Percentiles rank a stretch among this genome's conserved stretches.
Conservation (phyloP, 2,888 invertebrate genomes). For the Alitta virens region DNA sequence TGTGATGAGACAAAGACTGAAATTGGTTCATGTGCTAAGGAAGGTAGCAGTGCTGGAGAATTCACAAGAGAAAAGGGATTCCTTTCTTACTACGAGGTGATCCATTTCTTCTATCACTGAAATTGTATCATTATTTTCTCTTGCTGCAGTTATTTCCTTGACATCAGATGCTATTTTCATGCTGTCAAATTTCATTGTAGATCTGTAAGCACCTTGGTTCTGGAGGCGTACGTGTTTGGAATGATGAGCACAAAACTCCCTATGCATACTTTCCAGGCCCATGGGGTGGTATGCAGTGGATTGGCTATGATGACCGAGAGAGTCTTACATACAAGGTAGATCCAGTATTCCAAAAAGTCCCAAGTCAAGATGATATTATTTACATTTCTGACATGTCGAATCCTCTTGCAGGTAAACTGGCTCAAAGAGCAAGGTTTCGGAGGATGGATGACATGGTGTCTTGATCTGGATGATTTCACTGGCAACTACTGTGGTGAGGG, state of each 20-base stretch:
- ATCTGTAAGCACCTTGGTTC: conserved; percentile 34
- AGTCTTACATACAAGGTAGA: conserved; percentile 40
- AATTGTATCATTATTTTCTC: too few species aligned
- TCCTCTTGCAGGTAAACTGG: too few species aligned
- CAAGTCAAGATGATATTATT: conserved; percentile 21
- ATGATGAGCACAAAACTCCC: conserved; percentile 62
- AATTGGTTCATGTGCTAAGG: conserved; percentile 32
- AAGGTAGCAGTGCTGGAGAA: conserved; percentile 32
- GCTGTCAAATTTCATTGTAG: conserved; percentile 20
- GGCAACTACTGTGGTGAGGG: conserved; percentile 13
- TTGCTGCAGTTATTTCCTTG: too few species aligned
- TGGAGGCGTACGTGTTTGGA: conserved; percentile 33
- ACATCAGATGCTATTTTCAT: too few species aligned
- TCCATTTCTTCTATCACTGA: too few species aligned
- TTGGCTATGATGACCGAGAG: conserved; percentile 41
- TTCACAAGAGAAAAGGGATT: conserved; percentile 41
- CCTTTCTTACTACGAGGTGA: conserved; percentile 44
- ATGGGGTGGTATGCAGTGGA: conserved; percentile 39
- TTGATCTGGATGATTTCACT: conserved; percentile 22
- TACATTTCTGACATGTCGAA: too few species aligned
- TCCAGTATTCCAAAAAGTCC: not conserved
- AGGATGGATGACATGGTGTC: too few species aligned
- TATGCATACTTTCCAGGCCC: conserved; percentile 60
- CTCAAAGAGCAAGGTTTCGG: too few species aligned
- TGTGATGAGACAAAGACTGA: conserved; percentile 25